These are phyloP conservation scores for Arrhopalites spinosus DNA, from an alignment of 2,888 invertebrate species.

Conservation along the genomic window DNA sequence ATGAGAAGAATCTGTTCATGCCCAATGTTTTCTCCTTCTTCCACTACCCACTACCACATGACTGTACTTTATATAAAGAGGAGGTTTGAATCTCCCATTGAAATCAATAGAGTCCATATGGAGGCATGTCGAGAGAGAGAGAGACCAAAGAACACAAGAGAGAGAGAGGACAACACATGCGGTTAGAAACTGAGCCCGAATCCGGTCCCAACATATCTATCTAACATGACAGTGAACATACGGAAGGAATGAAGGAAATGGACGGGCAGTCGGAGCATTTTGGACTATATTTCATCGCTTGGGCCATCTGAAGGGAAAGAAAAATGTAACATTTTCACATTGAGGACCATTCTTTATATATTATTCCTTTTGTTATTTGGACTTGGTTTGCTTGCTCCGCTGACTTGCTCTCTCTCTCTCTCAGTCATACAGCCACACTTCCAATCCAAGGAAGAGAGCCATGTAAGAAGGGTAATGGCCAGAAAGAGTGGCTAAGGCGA, in stretches of 20 bases:
- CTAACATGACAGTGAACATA: constrained; percentile 29
- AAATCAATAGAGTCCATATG: constrained; percentile 29
- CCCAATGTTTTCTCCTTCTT: background rate
- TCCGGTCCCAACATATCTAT: constrained; percentile 26
- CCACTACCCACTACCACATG: too few relatives aligned
- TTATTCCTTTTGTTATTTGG: constrained; percentile 21
- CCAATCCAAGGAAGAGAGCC: background rate
- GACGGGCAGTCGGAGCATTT: constrained; percentile 34
- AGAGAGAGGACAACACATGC: constrained; percentile 21
- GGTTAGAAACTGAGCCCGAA: constrained; percentile 32
- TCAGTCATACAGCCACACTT: background rate
- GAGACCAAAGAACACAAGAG: background rate
- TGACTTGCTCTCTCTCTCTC: background rate
- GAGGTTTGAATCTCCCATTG: constrained; percentile 4
- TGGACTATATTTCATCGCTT: constrained; percentile 31
- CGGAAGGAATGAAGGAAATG: constrained; percentile 34
- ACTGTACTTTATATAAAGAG: too few relatives aligned
- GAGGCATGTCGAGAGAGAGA: constrained; percentile 1
- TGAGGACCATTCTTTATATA: constrained; percentile 35
- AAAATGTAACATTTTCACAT: constrained; percentile 32
- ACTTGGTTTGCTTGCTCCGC: background rate
- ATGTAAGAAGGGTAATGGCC: constrained; percentile 32
- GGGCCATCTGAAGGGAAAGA: constrained; percentile 25
- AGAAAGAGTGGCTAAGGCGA: constrained; percentile 36
- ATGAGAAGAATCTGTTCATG: background rate